These are phyloP conservation scores for Mohoua ochrocephala DNA, from an alignment of 2,113 vertebrate genomes.

Conservation along the genomic window DNA sequence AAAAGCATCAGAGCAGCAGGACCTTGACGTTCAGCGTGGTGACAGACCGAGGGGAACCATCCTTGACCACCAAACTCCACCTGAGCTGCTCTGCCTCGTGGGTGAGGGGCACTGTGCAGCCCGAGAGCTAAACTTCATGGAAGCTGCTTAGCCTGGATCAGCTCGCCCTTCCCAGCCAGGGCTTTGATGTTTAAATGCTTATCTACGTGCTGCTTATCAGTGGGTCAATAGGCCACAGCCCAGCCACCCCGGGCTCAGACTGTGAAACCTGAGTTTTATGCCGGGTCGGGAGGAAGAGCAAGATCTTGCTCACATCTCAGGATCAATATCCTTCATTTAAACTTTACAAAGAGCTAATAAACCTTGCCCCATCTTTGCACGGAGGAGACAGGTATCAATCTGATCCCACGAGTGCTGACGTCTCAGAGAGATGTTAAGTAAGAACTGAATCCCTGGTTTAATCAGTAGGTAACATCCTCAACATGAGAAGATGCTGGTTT, in stretches of 20 bases:
- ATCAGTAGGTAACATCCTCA: background rate
- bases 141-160: background rate
- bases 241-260: background rate
- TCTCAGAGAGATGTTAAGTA: background rate
- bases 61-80: background rate
- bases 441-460: background rate
- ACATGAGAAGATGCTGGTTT: background rate
- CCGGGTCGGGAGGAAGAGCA: background rate
- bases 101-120: background rate
- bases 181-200: background rate
- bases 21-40: background rate
- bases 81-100: background rate
- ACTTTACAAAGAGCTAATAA: background rate
- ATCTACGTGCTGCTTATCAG: background rate
- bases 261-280: rapidly evolving
- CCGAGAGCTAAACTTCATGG: background rate
- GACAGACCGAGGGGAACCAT: background rate
- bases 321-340: background rate
- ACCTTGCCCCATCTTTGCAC: background rate
- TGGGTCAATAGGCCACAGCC: background rate
- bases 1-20: background rate
- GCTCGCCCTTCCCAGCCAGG: background rate
- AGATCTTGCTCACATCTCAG: background rate
- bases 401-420: background rate
- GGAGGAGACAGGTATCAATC: background rate